Conservation (phyloP, 2,797 vertebrate species). For the Urophycis tenuis region DNA sequence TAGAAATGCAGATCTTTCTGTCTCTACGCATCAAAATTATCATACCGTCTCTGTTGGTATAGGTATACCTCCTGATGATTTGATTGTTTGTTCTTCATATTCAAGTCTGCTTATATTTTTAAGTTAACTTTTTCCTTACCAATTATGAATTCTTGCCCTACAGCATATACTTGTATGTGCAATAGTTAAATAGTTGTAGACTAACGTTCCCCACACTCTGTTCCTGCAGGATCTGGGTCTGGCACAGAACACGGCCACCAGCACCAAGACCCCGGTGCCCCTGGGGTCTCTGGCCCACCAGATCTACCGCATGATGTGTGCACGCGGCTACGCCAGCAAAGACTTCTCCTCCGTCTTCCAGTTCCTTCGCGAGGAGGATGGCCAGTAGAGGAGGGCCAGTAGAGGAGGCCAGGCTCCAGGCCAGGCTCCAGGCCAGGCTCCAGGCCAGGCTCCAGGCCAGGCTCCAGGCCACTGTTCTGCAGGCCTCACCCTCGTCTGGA, state of each 20-base stretch:
- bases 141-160: neutral
- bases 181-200: neutral
- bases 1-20: too few species aligned
- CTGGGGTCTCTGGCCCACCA: slow-evolving; percentile 92
- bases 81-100: too few species aligned
- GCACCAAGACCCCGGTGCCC: slow-evolving; percentile 85
- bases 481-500: slow-evolving; percentile 38
- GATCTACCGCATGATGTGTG: slow-evolving; percentile 95
- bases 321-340: slow-evolving; percentile 90
- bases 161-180: neutral
- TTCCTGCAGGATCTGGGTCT: slow-evolving; percentile 83
- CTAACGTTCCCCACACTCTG: slow-evolving; percentile 24
- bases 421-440: slow-evolving; percentile 34
- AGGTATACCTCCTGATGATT: too few species aligned
- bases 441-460: slow-evolving; percentile 31
- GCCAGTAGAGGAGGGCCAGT: slow-evolving; percentile 75
- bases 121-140: neutral
- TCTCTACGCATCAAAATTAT: too few species aligned
- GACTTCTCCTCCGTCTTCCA: slow-evolving; percentile 98
- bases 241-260: slow-evolving; percentile 92
- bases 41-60: too few species aligned
- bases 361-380: slow-evolving; percentile 87
- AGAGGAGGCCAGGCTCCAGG: slow-evolving; percentile 29
- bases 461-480: slow-evolving; percentile 51
- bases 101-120: too few species aligned